These are phyloP conservation scores for Mus spicilegus DNA, from an alignment of 2,113 vertebrate genomes.

Conservation along the genomic window DNA sequence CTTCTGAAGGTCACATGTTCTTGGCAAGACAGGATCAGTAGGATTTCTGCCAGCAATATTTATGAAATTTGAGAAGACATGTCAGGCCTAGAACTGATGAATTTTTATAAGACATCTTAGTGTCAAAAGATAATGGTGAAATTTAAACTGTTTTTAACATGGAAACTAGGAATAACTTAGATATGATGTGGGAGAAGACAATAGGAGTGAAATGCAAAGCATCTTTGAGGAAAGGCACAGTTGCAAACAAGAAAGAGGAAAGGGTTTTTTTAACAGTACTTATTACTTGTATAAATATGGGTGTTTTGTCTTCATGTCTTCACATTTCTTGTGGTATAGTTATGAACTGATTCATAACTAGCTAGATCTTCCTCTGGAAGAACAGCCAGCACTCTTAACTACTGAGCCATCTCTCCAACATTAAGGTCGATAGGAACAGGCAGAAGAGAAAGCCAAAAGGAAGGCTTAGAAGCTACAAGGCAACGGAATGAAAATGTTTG, in stretches of 20 bases:
- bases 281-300: not conserved
- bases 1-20: not conserved
- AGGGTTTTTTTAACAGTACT: not conserved
- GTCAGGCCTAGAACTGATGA: slow-evolving; percentile 31
- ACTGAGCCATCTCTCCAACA: not conserved
- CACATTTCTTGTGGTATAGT: not conserved
- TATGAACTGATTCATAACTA: no score
- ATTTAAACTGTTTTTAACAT: not conserved
- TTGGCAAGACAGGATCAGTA: not conserved
- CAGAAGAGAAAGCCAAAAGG: not conserved
- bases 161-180: not conserved
- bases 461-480: slow-evolving; percentile 14
- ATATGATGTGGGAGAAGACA: not conserved
- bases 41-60: not conserved
- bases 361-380: not conserved
- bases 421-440: not conserved
- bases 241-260: slow-evolving; percentile 23
- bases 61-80: slow-evolving; percentile 19
- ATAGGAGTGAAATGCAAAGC: not conserved
- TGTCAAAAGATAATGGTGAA: slow-evolving; percentile 22
- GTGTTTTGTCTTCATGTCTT: not conserved
- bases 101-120: not conserved
- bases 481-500: not conserved
- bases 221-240: slow-evolving; percentile 27
- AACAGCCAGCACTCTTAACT: not conserved